Conservation (phyloP, 2,113 vertebrate species). For the Cardinalis cardinalis region DNA sequence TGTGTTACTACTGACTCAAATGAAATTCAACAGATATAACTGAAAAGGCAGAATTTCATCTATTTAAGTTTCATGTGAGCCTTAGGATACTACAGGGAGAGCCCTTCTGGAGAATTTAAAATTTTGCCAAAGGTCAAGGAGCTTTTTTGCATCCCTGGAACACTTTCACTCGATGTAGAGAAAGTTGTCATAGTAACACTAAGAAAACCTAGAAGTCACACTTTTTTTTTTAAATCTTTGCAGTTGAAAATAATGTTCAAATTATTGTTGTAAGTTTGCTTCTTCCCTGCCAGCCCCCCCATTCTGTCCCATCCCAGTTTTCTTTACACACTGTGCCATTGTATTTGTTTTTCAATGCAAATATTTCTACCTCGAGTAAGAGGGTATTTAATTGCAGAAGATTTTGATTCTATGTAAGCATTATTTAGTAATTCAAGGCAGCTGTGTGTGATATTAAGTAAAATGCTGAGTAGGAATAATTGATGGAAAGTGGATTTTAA, state of each 20-base stretch:
- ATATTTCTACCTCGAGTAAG: not conserved
- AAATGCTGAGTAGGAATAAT: not conserved
- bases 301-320: not conserved
- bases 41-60: not conserved
- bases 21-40: not conserved
- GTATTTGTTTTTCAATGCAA: not conserved
- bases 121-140: not conserved
- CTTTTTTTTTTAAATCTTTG: not conserved
- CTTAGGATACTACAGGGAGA: not conserved
- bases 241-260: not conserved
- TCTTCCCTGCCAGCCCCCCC: not conserved
- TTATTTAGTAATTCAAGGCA: conserved; percentile 19
- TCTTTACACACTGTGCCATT: not conserved
- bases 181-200: not conserved
- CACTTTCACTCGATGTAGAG: not conserved
- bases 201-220: not conserved
- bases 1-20: not conserved
- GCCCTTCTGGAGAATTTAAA: not conserved
- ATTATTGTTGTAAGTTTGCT: not conserved
- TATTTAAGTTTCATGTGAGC: not conserved
- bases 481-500: not conserved
- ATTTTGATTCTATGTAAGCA: not conserved
- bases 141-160: not conserved
- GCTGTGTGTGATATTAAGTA: not conserved
- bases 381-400: not conserved